Conservation (phyloP, 1,140 invertebrate genomes). For the Panagrolaimus sp. region DNA sequence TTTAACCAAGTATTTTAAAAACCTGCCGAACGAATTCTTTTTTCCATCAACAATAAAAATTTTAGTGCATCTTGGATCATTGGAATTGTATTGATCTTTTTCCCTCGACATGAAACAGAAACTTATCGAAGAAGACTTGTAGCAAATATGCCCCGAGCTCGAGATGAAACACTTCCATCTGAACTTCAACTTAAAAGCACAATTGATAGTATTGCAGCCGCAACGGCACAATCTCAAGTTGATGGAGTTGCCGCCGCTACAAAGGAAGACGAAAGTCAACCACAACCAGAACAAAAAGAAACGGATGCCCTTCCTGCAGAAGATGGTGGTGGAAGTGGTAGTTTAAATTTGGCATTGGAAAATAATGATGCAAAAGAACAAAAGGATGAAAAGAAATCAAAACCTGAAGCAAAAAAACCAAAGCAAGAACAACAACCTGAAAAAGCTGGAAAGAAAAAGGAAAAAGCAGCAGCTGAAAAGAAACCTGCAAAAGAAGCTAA, state of each 20-base stretch:
- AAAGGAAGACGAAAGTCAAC: not conserved
- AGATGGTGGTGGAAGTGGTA: not conserved
- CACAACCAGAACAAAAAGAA: not conserved
- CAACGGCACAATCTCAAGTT: not conserved
- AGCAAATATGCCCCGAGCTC: not conserved
- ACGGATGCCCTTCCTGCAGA: not conserved
- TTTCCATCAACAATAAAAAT: conserved; percentile 5
- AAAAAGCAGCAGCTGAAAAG: not conserved
- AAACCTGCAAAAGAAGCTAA: not conserved
- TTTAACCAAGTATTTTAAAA: not conserved
- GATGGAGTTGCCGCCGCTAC: not conserved
- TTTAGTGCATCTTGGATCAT: not conserved
- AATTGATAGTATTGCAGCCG: not conserved
- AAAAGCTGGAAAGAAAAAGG: not conserved
- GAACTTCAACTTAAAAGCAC: not conserved
- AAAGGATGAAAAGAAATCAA: not conserved
- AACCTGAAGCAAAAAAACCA: not conserved
- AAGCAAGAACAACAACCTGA: not conserved
- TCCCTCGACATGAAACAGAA: not conserved
- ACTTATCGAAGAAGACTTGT: not conserved
- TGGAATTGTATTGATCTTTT: not conserved
- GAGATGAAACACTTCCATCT: not conserved
- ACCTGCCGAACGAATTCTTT: not conserved
- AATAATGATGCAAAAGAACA: not conserved
- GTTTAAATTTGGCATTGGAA: not conserved